phyloP scores from a whole-genome alignment of 2,888 invertebrate genomes.

The Seira musarum region DNA sequence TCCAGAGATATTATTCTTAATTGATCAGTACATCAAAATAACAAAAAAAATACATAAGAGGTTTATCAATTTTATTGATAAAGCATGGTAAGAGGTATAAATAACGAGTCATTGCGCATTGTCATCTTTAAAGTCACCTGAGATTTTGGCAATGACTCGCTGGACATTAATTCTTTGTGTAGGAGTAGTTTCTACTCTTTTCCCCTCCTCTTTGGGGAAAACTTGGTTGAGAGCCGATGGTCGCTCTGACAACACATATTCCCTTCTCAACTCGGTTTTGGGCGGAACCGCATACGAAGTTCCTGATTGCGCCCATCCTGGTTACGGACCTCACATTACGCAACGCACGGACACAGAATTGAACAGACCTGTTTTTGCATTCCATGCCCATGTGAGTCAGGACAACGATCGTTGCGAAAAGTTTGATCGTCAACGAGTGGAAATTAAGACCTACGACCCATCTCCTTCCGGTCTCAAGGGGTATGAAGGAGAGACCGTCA shows the following conservation, averaged over 20 bases:
- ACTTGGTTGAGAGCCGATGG: slow-evolving; percentile 61
- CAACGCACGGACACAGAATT: slow-evolving; percentile 50
- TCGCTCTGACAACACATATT: slow-evolving; percentile 57
- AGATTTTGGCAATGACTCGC: too few relatives aligned
- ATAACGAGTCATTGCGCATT: background rate
- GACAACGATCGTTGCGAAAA: slow-evolving; percentile 66
- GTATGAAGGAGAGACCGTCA: slow-evolving; percentile 56
- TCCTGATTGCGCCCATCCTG: slow-evolving; percentile 61
- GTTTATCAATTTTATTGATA: too few relatives aligned
- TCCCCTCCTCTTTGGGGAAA: slow-evolving; percentile 21
- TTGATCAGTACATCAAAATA: too few relatives aligned
- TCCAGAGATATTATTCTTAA: too few relatives aligned
- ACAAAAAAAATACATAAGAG: too few relatives aligned
- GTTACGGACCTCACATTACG: slow-evolving; percentile 59
- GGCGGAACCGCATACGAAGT: slow-evolving; percentile 63
- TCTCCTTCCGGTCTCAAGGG: slow-evolving; percentile 46
- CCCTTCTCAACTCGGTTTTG: slow-evolving; percentile 53
- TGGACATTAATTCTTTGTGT: background rate
- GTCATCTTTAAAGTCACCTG: too few relatives aligned
- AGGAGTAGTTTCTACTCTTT: background rate
- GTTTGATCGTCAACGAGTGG: slow-evolving; percentile 63
- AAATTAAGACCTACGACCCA: slow-evolving; percentile 58
- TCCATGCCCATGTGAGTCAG: slow-evolving; percentile 57
- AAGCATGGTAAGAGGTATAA: background rate
- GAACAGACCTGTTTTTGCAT: slow-evolving; percentile 59